Evolutionary conservation across 2,888 invertebrate species (phyloP), one percentile per base, ranked within the genome.

Genomic region (Agrilus mali): DNA sequence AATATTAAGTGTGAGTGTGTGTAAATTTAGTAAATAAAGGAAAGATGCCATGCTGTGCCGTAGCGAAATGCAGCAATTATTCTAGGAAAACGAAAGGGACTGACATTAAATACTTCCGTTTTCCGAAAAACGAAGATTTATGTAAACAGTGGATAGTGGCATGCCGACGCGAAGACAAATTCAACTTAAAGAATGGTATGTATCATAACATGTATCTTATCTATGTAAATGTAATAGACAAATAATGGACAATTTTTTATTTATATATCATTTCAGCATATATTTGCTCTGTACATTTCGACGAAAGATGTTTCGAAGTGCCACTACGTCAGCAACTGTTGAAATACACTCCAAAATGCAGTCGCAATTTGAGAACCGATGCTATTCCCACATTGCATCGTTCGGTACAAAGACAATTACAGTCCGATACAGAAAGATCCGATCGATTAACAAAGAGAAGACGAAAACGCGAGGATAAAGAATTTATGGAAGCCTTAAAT

Each of bases 181-280:
- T 45, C 6, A 45, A 42, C 38, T 27, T 45, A 13, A 42, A 41
- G 36, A 45, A 45, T 42, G 39, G 38, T 45, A 42, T 20, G 41
- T 44, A 10, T 16, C 8, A 33, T 12, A 7, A 17, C 15, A 14
- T 40, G 16, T 33, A 12, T 17, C 14, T 38, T 35, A 13, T 8
- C n/a, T 35, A 7, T 6, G 15, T 36, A 15, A 10, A 33, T 3
- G 4, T 13, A 33, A 13, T 33, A 8, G 8, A 10, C 12, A 12
- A 10, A 33, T 16, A 4, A 7, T n/a, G 16, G 17, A 33, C 20
- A 7, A 16, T 10, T 4, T 32, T 15, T 33, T 39, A 39, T 27
- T 40, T 31, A 7, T 12, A 12, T 33, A n/a, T 31, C 36, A 14
- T 22, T 37, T 37, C 22, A 42, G 42, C 33, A 37, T 17, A 15